A percentile compares a stretch with the other conserved stretches of the same genome.
Evolutionary conservation across 1,140 invertebrate genomes (phyloP).

Genomic region (Cardiocondyla obscurior): DNA sequence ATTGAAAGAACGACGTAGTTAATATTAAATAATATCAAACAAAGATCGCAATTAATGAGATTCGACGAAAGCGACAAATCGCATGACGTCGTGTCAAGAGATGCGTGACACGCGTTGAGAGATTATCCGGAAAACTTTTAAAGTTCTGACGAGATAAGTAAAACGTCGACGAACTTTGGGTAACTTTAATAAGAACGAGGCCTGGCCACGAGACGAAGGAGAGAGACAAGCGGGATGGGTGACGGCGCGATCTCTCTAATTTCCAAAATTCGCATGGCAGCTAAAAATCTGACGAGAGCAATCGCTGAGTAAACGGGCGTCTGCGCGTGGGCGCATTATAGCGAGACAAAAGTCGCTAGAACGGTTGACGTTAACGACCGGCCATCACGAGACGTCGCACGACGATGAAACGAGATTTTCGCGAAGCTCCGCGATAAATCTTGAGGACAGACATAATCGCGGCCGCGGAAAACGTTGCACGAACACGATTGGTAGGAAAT

Average conservation of each 20-base stretch:
- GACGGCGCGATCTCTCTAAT: conserved; percentile 37
- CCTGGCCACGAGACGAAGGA: background rate
- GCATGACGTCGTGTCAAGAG: background rate
- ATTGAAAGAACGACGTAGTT: background rate
- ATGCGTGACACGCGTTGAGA: conserved; percentile 46
- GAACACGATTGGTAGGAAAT: conserved; percentile 36
- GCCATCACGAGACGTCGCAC: conserved; percentile 67
- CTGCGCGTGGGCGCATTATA: background rate
- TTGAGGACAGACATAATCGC: conserved; percentile 35
- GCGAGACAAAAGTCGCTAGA: conserved; percentile 46
- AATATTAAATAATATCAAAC: background rate
- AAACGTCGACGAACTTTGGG: conserved; percentile 34
- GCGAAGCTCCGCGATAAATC: conserved; percentile 43
- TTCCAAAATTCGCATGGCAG: conserved; percentile 55
- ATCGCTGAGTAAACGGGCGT: background rate
- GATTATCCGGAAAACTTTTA: conserved; percentile 40
- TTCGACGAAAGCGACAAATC: background rate
- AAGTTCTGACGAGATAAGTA: conserved; percentile 36
- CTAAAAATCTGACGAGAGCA: conserved; percentile 24
- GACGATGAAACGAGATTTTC: conserved; percentile 41
- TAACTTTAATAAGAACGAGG: conserved; percentile 61
- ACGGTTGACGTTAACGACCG: conserved; percentile 64
- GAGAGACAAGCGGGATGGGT: background rate
- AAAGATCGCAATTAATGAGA: background rate
- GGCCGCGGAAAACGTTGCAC: conserved; percentile 13